Conservation (phyloP, 1,140 invertebrate species). For the Galleria mellonella region DNA sequence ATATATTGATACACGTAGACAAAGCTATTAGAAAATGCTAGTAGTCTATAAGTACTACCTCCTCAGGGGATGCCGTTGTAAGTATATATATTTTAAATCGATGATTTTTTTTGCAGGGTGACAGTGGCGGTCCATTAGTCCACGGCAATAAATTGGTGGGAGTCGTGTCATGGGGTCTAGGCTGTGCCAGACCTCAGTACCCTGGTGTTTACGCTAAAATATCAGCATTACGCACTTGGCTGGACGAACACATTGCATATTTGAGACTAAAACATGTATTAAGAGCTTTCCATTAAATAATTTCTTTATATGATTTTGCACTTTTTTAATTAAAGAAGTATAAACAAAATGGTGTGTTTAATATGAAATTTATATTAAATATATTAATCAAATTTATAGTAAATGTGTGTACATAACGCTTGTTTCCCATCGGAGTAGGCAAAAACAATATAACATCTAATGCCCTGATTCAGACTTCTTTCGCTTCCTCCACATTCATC, state of each 20-base stretch:
- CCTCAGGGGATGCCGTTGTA: no score
- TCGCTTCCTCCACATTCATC: no score
- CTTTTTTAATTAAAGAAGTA: neutral
- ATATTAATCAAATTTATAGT: neutral
- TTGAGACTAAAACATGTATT: conserved; percentile 11
- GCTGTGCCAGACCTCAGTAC: conserved; percentile 67
- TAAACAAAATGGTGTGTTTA: neutral
- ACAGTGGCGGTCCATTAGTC: conserved; percentile 66
- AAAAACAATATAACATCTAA: no score
- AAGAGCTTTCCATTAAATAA: conserved; percentile 2
- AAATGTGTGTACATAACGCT: no score
- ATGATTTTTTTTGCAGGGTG: conserved; percentile 38
- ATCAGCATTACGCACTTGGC: conserved; percentile 34
- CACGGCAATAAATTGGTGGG: conserved; percentile 55
- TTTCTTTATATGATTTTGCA: conserved; percentile 21
- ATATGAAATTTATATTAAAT: neutral
- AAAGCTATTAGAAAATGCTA: no score
- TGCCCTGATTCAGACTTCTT: no score
- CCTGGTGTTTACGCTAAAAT: conserved; percentile 77
- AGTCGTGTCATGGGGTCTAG: conserved; percentile 75
- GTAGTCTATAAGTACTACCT: no score
- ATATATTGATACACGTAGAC: no score
- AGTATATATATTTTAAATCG: neutral
- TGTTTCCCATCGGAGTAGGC: no score
- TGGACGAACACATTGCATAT: conserved; percentile 16